Evolutionary conservation across 2,797 vertebrate species (phyloP).

Genomic region (Sandelia bainsii): DNA sequence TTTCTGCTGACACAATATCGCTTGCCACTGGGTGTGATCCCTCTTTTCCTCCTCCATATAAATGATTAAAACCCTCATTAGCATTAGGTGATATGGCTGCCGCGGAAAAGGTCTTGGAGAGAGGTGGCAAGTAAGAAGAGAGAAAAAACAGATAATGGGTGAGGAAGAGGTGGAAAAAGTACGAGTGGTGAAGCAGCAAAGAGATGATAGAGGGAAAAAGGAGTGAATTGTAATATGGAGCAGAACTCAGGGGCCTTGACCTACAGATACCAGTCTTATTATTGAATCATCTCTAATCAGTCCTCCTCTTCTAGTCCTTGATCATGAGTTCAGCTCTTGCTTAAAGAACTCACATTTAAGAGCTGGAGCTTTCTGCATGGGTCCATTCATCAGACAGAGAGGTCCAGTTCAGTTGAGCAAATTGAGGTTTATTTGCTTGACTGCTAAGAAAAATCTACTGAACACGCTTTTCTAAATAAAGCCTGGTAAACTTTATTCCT

Average conservation of each 20-base stretch:
- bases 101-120: slow-evolving; percentile 35
- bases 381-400: slow-evolving; percentile 53
- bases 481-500: slow-evolving; percentile 51
- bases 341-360: slow-evolving; percentile 36
- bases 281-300: slow-evolving; percentile 50
- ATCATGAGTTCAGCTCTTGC: slow-evolving; percentile 38
- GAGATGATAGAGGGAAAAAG: slow-evolving; percentile 19
- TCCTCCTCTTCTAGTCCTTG: slow-evolving; percentile 34
- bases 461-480: slow-evolving; percentile 57
- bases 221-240: slow-evolving; percentile 39
- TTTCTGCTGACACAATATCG: slow-evolving; percentile 52
- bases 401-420: slow-evolving; percentile 55
- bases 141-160: neutral
- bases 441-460: slow-evolving; percentile 41
- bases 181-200: slow-evolving; percentile 31
- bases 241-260: slow-evolving; percentile 48
- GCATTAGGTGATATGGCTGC: slow-evolving; percentile 77
- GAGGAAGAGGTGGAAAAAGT: slow-evolving; percentile 54
- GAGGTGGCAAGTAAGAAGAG: too few species aligned
- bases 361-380: slow-evolving; percentile 15
- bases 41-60: slow-evolving; percentile 58
- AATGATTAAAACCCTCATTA: slow-evolving; percentile 79
- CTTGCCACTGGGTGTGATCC: slow-evolving; percentile 32
- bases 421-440: slow-evolving; percentile 61
- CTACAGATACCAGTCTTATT: slow-evolving; percentile 43